Evolutionary conservation across 1,140 invertebrate genomes (phyloP), one percentile per base, ranked within the genome.

Genomic region (Sitodiplosis mosellana): DNA sequence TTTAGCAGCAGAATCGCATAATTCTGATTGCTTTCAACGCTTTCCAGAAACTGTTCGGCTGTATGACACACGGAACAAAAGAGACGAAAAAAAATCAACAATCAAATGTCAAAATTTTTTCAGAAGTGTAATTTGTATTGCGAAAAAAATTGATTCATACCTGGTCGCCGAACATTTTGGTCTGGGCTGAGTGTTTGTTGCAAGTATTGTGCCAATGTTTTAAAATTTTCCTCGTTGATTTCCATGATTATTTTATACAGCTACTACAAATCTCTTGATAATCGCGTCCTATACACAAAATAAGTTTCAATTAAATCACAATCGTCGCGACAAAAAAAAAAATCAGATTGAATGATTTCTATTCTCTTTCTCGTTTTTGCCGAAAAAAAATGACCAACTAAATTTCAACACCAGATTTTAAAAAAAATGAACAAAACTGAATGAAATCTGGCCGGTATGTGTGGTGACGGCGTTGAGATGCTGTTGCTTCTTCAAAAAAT

Each of bases 11-110:
- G 63, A 7, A 94, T 67, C 1, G 89, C 78, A 71, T 93, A 97
- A 63, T 92, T 90, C 59, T 88, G 79, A 65, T 92, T 92, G 1
- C 75, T 66, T 71, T 95, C 92, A 21, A 94, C 80, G 44, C 82
- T 79, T 67, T 91, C 82, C 48, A 97, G 69, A 66, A 91, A 90
- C 56, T 88, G 87, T 67, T 98, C 93, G 59, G 92, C 92, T 89
- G 58, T 15, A 27, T 20, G 4, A 2, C 2, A 27, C 19, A 33
- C 15, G 2, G 17, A 15, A 40, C 7, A 45, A 53, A 46, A 21
- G 2, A 41, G 17, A 38, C 4, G 38, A 38, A n/a, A 27, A n/a
- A 22, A 33, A 33, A 17, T 18, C 33, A 20, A n/a, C n/a, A 34
- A 19, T 17, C 40, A 20, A n/a, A 46, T 37, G 36, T 46, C 33